Evolutionary conservation across 2,888 invertebrate species (phyloP).

Genomic region (Epinotia ramella): DNA sequence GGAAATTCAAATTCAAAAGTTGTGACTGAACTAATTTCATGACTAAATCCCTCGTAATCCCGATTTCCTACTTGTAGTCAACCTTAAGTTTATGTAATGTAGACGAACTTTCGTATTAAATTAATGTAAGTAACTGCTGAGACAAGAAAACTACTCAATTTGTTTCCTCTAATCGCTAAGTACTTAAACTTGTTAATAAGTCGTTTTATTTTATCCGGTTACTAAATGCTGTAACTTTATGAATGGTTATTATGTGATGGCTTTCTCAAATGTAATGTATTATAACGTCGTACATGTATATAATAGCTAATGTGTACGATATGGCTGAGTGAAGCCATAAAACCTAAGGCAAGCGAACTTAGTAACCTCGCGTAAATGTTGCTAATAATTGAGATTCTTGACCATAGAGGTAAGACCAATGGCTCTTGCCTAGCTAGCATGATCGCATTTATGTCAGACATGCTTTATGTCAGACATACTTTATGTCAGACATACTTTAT

Average conservation of each 20-base stretch:
- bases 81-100: too few relatives aligned
- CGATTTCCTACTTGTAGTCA: too few relatives aligned
- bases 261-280: constrained; percentile 9
- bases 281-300: constrained; percentile 11
- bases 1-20: too few relatives aligned
- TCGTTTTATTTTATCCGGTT: constrained; percentile 22
- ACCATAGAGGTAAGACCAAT: not conserved
- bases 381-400: constrained; percentile 4
- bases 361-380: constrained; percentile 6
- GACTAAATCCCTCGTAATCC: too few relatives aligned
- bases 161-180: constrained; percentile 18
- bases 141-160: constrained; percentile 12
- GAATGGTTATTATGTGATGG: not conserved
- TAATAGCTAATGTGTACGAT: constrained; percentile 19
- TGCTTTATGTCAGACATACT: too few relatives aligned
- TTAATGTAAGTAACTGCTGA: constrained; percentile 2
- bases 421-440: not conserved
- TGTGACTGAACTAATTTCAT: too few relatives aligned
- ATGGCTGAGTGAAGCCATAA: constrained; percentile 31
- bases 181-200: constrained; percentile 7
- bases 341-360: constrained; percentile 2
- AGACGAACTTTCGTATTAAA: constrained; percentile 3
- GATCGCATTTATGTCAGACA: too few relatives aligned
- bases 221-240: constrained; percentile 17
- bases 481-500: too few relatives aligned